These are phyloP conservation scores for Agrochola lota DNA, from an alignment of 2,888 invertebrate species.

Conservation along the genomic window DNA sequence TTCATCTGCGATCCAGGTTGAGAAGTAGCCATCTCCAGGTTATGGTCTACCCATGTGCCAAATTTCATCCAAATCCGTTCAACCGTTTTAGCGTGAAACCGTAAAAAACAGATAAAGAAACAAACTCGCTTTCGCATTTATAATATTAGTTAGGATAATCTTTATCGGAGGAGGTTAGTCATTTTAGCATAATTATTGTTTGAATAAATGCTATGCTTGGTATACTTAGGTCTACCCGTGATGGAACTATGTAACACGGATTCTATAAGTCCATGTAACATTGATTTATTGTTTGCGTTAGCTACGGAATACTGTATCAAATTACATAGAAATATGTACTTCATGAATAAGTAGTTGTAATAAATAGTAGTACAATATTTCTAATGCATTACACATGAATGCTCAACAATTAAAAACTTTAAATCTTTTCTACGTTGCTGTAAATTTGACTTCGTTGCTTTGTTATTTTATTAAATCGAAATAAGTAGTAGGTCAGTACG, in stretches of 20 bases:
- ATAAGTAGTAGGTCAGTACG: not conserved
- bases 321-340: slow-evolving; percentile 14
- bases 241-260: not conserved
- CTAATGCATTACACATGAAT: not conserved
- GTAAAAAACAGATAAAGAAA: too few relatives aligned
- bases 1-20: too few relatives aligned
- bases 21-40: too few relatives aligned
- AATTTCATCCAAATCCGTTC: too few relatives aligned
- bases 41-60: too few relatives aligned
- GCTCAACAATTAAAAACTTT: not conserved
- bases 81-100: too few relatives aligned
- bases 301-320: slow-evolving; percentile 13
- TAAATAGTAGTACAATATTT: not conserved
- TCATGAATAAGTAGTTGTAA: not conserved
- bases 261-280: slow-evolving; percentile 3
- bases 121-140: too few relatives aligned
- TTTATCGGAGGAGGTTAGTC: not conserved
- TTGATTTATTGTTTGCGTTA: slow-evolving; percentile 21
- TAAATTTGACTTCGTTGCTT: not conserved
- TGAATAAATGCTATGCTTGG: not conserved
- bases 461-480: not conserved
- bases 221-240: not conserved
- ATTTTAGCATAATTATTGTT: not conserved
- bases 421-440: not conserved
- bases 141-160: too few relatives aligned